Evolutionary conservation across 2,888 invertebrate genomes (phyloP), one percentile per base, ranked within the genome.

Genomic region (Ichneumoninae sp.): DNA sequence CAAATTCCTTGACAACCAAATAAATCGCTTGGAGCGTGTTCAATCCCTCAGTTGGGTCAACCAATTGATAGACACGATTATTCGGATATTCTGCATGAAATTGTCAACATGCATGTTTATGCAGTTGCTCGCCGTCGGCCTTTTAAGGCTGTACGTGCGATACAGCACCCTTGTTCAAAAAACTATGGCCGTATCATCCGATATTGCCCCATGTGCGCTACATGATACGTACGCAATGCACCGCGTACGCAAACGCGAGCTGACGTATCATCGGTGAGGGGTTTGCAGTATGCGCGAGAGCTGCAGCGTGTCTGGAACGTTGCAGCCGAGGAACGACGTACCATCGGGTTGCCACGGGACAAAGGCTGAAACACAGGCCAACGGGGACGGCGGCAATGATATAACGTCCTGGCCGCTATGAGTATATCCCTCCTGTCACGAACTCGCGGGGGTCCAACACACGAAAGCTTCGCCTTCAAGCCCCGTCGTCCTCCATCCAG

Each of bases 261-360:
- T 63, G 63, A 13, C 73, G 44, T 57, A 73, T 4, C 16, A 8
- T 22, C 54, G 57, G 69, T 69, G 33, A 16, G n/a, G 13, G 3
- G 66, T 26, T 40, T 22, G 36, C 22, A 36, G n/a, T 73, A 63
- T 65, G 52, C 44, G 65, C 16, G 65, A 75, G 65, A 44, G 19
- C 19, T 44, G 52, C 73, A 52, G 74, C 70, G 57, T 81, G 81
- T 81, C 77, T 81, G 81, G 74, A 81, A 81, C 84, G 81, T 57
- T 70, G 77, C 52, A 16, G 16, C 26, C 22, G 30, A 78, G 78
- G 30, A 69, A 71, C 57, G 30, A 66, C 54, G 65, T 47, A 78
- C 52, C 54, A 63, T 63, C 30, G 65, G 50, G 78, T 75, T 79
- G 66, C 66, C 63, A 81, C 30, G 74, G 74, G 57, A 81, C 84